Evolutionary conservation across 2,797 vertebrate genomes (phyloP).

Genomic region (Platyrinchus mystaceus): DNA sequence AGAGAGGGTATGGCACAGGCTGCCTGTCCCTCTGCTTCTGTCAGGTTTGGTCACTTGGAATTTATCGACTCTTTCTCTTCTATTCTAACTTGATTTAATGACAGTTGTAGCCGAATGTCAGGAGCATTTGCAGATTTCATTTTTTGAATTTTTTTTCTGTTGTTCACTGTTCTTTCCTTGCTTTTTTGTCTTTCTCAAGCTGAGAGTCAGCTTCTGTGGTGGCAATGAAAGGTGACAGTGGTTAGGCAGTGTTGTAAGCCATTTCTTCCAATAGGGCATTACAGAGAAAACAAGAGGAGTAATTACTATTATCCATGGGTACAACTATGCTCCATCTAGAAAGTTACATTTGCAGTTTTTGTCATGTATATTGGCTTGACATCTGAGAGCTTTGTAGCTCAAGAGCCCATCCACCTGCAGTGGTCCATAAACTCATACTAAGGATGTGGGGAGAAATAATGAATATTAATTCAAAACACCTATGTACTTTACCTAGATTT

Average conservation of each 20-base stretch:
- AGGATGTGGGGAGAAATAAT: not conserved
- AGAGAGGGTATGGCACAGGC: not conserved
- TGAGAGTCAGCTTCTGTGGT: slow-evolving; percentile 11
- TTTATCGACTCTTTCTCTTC: slow-evolving; percentile 1
- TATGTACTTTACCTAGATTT: not conserved
- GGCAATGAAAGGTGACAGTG: slow-evolving; percentile 3
- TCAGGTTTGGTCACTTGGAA: not conserved
- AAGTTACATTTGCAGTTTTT: not conserved
- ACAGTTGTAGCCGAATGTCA: not conserved
- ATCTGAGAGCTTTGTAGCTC: not conserved
- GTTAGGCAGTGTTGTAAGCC: not conserved
- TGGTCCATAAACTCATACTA: not conserved
- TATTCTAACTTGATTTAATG: not conserved
- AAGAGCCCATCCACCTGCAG: not conserved
- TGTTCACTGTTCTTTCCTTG: not conserved
- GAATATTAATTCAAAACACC: not conserved
- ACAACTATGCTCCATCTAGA: not conserved
- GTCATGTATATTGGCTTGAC: not conserved
- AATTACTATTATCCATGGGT: not conserved
- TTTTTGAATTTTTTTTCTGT: not conserved
- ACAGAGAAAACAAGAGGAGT: not conserved
- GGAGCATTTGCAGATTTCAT: not conserved
- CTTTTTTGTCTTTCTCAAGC: slow-evolving; percentile 17
- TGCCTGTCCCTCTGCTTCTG: not conserved
- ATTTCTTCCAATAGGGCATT: not conserved